phyloP scores from a whole-genome alignment of 2,888 invertebrate species.

The Tetropium fuscum region DNA sequence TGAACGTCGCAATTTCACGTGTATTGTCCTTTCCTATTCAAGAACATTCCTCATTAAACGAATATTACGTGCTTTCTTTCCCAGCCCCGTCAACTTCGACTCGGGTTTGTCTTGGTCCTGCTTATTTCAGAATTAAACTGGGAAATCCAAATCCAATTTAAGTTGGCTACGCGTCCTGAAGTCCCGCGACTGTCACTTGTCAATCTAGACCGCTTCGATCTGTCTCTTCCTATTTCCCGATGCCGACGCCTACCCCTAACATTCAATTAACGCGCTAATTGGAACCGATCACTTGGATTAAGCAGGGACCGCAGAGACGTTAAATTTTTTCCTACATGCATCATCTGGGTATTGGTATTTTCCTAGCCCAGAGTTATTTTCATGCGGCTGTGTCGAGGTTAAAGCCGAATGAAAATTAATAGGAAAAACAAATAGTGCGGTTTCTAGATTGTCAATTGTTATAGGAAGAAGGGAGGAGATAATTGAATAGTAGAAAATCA shows the following conservation, averaged over 20 bases:
- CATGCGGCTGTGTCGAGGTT: too few species aligned
- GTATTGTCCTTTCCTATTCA: too few species aligned
- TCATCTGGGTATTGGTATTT: too few species aligned
- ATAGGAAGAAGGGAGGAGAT: constrained; percentile 40
- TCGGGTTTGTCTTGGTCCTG: constrained; percentile 24
- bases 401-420: constrained; percentile 39
- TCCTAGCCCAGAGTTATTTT: too few species aligned
- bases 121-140: constrained; percentile 32
- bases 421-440: constrained; percentile 38
- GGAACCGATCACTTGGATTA: constrained; percentile 52
- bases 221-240: constrained; percentile 56
- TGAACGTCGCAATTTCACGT: too few species aligned
- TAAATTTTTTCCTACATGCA: constrained; percentile 7
- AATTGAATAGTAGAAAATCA: constrained; percentile 43
- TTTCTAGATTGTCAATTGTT: constrained; percentile 43
- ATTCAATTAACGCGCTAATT: constrained; percentile 59
- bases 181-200: constrained; percentile 56
- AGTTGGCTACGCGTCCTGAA: constrained; percentile 48
- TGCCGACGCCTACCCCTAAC: constrained; percentile 51
- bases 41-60: too few species aligned
- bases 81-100: constrained; percentile 20
- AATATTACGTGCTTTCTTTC: too few species aligned
- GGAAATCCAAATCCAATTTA: constrained; percentile 61
- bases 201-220: constrained; percentile 57
- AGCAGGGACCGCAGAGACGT: constrained; percentile 18